phyloP scores from a whole-genome alignment of 2,797 vertebrate species.

The Myotis findleyi region DNA sequence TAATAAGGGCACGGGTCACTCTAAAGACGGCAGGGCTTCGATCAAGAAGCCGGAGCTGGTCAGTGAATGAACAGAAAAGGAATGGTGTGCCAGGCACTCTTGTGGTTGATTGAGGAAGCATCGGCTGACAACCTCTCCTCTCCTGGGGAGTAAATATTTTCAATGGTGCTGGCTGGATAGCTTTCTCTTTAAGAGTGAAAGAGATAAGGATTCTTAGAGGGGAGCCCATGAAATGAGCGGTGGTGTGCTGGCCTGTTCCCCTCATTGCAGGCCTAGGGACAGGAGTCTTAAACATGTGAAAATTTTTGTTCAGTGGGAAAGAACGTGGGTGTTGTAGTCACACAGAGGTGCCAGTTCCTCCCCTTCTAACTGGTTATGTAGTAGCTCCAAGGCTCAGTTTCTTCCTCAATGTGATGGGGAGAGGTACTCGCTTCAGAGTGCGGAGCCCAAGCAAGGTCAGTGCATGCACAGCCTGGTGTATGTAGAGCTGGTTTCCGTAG shows the following conservation, averaged over 20 bases:
- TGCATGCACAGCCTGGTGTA: neutral
- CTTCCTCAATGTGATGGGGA: neutral
- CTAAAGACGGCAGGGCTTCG: neutral
- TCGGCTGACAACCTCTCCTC: neutral
- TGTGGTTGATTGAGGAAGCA: neutral
- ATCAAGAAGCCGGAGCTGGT: neutral
- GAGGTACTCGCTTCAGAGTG: neutral
- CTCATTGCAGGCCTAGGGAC: neutral
- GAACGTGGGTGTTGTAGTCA: neutral
- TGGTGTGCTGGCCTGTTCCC: neutral
- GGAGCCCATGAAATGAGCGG: neutral
- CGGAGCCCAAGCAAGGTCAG: accelerated
- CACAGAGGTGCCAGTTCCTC: neutral
- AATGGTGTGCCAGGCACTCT: neutral
- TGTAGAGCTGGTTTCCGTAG: neutral
- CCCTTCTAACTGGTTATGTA: neutral
- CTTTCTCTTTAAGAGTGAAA: neutral
- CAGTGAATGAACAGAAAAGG: neutral
- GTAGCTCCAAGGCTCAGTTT: neutral
- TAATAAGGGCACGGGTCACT: neutral
- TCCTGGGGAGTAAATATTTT: slow-evolving; percentile 7
- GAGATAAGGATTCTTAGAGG: neutral
- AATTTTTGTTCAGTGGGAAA: neutral
- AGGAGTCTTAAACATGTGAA: neutral
- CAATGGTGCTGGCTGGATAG: neutral